Conservation (phyloP, 2,888 invertebrate genomes). For the Tillus elongatus region DNA sequence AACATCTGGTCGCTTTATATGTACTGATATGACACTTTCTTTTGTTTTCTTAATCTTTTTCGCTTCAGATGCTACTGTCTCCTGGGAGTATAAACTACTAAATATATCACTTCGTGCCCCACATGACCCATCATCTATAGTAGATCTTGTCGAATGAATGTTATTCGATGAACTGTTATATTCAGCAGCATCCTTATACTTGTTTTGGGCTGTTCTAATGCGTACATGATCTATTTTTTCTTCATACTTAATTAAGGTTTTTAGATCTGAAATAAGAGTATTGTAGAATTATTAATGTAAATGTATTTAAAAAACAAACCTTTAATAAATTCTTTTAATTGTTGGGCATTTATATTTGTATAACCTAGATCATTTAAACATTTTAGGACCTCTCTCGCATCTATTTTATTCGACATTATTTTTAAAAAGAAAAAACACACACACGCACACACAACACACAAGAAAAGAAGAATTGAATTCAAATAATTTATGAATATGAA, state of each 20-base stretch:
- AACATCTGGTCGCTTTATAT: constrained; percentile 20
- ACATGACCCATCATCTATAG: constrained; percentile 10
- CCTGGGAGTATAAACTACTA: constrained; percentile 35
- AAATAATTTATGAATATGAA: too few species aligned
- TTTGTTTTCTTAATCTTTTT: constrained; percentile 27
- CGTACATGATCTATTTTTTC: constrained; percentile 24
- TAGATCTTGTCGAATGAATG: constrained; percentile 10
- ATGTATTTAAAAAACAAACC: constrained; percentile 43
- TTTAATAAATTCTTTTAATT: constrained; percentile 69
- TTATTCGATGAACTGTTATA: too few species aligned
- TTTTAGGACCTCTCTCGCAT: constrained; percentile 63
- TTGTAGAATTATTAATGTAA: background rate
- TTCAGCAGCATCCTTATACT: too few species aligned
- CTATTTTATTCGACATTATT: constrained; percentile 42
- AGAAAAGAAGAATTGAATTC: too few species aligned
- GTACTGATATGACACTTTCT: constrained; percentile 28
- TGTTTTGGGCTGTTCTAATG: constrained; percentile 19
- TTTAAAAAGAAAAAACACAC: too few species aligned
- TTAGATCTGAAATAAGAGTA: constrained; percentile 49
- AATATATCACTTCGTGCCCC: constrained; percentile 25
- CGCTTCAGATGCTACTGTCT: constrained; percentile 40
- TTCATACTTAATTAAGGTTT: constrained; percentile 57
- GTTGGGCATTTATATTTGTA: constrained; percentile 62
- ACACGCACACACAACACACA: too few species aligned
- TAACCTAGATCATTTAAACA: constrained; percentile 70